These are phyloP conservation scores for Galago senegalensis DNA, from an alignment of 2,797 vertebrate genomes.

Conservation along the genomic window DNA sequence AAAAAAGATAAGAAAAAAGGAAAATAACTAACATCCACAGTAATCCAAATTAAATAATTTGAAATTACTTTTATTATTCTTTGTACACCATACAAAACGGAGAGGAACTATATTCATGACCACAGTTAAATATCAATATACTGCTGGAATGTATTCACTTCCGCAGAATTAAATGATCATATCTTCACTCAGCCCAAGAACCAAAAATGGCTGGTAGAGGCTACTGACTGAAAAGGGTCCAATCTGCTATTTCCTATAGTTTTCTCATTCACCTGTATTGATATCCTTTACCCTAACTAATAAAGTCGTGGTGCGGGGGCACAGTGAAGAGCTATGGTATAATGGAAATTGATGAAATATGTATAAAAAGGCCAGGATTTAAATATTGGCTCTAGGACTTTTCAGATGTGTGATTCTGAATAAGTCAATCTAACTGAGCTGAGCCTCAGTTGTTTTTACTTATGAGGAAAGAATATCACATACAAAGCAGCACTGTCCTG, in stretches of 20 bases:
- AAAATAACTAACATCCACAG: conserved; percentile 49
- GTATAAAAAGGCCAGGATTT: neutral
- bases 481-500: neutral
- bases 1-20: conserved; percentile 76
- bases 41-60: conserved; percentile 48
- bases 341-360: neutral
- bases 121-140: neutral
- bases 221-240: neutral
- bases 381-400: neutral
- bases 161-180: conserved; percentile 52
- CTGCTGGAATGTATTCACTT: neutral
- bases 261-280: neutral
- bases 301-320: neutral
- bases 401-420: neutral
- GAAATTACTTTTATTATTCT: conserved; percentile 11
- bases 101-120: neutral
- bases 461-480: conserved; percentile 44
- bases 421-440: neutral
- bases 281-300: neutral
- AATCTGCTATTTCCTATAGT: neutral
- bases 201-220: neutral
- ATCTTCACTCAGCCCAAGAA: neutral
- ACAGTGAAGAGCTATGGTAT: neutral
- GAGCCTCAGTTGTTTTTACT: neutral
- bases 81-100: neutral